Base-by-base conservation (phyloP, 2,797 vertebrate species). In the Florisuga fusca region DNA sequence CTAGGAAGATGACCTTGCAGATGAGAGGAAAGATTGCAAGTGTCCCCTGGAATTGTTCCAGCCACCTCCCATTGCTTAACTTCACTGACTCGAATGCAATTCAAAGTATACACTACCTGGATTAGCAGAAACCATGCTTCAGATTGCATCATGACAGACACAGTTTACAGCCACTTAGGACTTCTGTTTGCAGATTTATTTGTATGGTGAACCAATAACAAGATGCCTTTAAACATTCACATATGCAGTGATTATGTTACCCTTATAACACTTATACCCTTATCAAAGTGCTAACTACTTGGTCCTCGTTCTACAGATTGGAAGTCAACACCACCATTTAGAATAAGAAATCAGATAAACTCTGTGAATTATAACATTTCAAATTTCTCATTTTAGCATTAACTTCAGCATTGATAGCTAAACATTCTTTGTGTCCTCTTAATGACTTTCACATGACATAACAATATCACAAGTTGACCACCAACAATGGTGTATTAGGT, bases 181-280 rank as follows among this genome's bases (percentile, higher is more conserved):
- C 31, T 81, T 80, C 93, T 15, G 15, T 64, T 83, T 96, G 62
- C 17, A 92, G 51, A 85, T 93, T 96, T 96, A 79, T 81, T 91
- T 77, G 29, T 61, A n/a, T 16, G 17, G 48, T 46, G 67, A 95
- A 84, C 63, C 18, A 36, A 79, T 29, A 50, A 59, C n/a, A 64
- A 87, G 86, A 84, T 63, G 67, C 41, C 63, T 87, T 88, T 71
- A 78, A 58, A 61, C 75, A 93, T 67, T 85, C 83, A 41, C 64
- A 64, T 3, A 4, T 78, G 25, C 76, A 79, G 34, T 3, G 3
- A 75, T 55, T 64, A 23, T 43, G 27, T 87, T 79, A 85, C 71
- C 26, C 27, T 68, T 69, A 64, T 41, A 41, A 41, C 38, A 12
- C 38, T 71, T 89, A 33, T 22, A 31, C 5, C 18, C 64, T 36